phyloP scores from a whole-genome alignment of 2,113 vertebrate species.

The Dicaeum eximium region DNA sequence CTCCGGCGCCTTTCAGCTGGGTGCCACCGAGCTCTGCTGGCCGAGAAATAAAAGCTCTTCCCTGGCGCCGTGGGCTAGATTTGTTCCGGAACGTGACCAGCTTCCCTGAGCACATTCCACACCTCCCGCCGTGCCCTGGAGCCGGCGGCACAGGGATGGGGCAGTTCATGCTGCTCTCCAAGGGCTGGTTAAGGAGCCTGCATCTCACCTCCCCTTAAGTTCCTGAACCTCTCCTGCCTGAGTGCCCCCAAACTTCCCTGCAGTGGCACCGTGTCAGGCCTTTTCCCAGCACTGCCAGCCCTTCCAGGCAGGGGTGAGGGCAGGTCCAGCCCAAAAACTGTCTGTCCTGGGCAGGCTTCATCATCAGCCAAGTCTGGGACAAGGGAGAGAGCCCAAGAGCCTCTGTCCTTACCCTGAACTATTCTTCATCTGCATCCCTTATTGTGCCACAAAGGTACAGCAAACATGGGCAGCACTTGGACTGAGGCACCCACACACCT shows the following conservation, averaged over 20 bases:
- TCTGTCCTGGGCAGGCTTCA: not conserved
- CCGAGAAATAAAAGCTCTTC: constrained; percentile 42
- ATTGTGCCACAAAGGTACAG: not conserved
- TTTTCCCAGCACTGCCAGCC: not conserved
- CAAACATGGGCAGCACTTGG: not conserved
- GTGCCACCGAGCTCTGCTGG: not conserved
- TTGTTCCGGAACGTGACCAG: not conserved
- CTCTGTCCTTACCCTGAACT: not conserved
- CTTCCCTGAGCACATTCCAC: not conserved
- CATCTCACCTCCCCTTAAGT: not conserved
- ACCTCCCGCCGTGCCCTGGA: not conserved
- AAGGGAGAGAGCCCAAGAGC: not conserved
- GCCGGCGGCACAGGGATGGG: not conserved
- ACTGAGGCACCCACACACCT: not conserved
- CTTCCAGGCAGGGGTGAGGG: not conserved
- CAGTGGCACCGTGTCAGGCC: fast-evolving
- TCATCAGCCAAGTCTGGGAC: not conserved
- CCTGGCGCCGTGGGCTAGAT: not conserved
- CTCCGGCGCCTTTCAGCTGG: not conserved
- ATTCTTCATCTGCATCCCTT: not conserved
- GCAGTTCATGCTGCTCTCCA: not conserved
- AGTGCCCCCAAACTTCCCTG: not conserved
- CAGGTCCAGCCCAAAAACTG: not conserved
- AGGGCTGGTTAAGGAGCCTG: not conserved
- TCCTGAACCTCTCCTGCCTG: not conserved